These are phyloP conservation scores for Camelus dromedarius DNA, from an alignment of 2,113 vertebrate genomes.

Conservation along the genomic window DNA sequence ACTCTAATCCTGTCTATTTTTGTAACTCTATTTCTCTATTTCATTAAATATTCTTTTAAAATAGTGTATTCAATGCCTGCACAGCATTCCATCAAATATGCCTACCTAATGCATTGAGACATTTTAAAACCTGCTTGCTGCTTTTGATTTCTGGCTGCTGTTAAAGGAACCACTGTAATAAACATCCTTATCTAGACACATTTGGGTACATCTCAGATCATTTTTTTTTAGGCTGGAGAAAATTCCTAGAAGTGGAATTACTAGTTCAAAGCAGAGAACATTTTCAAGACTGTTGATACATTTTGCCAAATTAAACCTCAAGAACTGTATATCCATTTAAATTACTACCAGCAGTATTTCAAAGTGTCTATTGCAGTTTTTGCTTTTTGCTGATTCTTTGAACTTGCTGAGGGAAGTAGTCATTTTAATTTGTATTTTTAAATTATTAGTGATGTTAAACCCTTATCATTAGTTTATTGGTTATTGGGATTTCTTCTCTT, in stretches of 20 bases:
- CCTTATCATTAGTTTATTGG: background rate
- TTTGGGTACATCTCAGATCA: background rate
- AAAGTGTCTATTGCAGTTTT: background rate
- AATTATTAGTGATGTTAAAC: background rate
- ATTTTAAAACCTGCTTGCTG: background rate
- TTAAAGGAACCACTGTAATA: background rate
- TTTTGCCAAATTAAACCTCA: slow-evolving; percentile 16
- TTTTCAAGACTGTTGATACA: background rate
- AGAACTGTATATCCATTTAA: background rate
- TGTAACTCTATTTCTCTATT: background rate
- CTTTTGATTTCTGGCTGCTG: background rate
- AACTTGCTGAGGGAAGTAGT: background rate
- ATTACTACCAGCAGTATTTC: background rate
- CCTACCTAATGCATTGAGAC: background rate
- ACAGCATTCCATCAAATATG: background rate
- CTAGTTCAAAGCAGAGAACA: background rate
- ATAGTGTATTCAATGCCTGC: background rate
- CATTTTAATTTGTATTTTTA: slow-evolving; percentile 18
- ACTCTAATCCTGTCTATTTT: background rate
- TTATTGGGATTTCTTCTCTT: background rate
- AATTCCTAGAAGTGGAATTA: background rate
- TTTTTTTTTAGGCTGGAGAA: background rate
- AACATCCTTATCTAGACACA: background rate
- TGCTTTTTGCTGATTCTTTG: background rate
- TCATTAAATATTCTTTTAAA: background rate